A percentile compares a stretch with the other conserved stretches of the same genome.
phyloP scores from a whole-genome alignment of 2,113 vertebrate genomes.

The Misgurnus mizolepis region DNA sequence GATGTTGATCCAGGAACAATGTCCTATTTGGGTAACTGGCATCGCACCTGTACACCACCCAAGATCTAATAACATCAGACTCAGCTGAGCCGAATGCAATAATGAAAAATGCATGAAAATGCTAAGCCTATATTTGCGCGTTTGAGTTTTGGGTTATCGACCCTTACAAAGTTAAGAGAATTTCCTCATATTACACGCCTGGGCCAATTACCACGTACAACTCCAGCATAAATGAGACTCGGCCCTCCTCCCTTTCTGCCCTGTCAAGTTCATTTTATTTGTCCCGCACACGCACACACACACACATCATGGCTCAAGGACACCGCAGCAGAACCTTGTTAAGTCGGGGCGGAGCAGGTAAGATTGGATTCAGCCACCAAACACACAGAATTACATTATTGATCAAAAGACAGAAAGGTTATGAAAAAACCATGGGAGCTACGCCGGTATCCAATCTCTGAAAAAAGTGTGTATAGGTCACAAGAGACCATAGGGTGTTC shows the following conservation, averaged over 20 bases:
- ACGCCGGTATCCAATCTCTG: conserved; percentile 33
- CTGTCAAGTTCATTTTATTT: background rate
- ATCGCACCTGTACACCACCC: background rate
- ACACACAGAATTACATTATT: conserved; percentile 47
- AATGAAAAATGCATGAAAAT: conserved; percentile 23
- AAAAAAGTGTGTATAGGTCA: background rate
- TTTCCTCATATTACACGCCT: conserved; percentile 21
- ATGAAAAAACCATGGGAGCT: conserved; percentile 41
- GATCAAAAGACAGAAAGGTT: conserved; percentile 41
- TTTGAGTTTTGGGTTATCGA: background rate
- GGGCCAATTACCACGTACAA: conserved; percentile 7
- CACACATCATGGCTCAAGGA: conserved; percentile 19
- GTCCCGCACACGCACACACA: background rate
- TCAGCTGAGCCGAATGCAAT: background rate
- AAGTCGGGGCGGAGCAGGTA: conserved; percentile 25
- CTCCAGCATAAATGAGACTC: conserved; percentile 34
- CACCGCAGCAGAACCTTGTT: conserved; percentile 31
- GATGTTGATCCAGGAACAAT: background rate
- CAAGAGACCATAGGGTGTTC: conserved; percentile 1
- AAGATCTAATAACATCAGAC: conserved; percentile 4
- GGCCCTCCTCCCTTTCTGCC: background rate
- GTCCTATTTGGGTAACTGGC: background rate
- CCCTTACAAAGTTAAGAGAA: background rate
- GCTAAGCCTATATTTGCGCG: background rate
- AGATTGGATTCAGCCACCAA: conserved; percentile 44